Evolutionary conservation across 2,113 vertebrate genomes (phyloP).

Genomic region (Vanacampus margaritifer): DNA sequence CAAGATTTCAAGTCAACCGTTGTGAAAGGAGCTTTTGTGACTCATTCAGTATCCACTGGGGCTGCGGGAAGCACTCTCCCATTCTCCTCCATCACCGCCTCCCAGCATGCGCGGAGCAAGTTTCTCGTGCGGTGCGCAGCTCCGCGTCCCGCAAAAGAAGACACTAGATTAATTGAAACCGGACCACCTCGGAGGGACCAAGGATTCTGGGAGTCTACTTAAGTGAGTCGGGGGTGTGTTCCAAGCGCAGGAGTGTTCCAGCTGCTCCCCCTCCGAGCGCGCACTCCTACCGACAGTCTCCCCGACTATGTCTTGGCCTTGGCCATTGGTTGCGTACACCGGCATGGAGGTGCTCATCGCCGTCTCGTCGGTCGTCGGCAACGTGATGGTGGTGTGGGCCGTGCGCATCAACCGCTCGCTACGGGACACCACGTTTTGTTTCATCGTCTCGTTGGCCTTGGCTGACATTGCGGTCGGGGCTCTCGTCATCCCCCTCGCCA

Average conservation of each 20-base stretch:
- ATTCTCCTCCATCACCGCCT: constrained; percentile 8
- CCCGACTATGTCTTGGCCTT: constrained; percentile 48
- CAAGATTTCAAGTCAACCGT: not conserved
- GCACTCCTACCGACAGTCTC: constrained; percentile 14
- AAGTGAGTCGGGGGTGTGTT: not conserved
- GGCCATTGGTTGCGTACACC: constrained; percentile 81
- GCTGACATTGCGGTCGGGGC: constrained; percentile 93
- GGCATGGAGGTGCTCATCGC: constrained; percentile 90
- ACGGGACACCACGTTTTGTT: constrained; percentile 92
- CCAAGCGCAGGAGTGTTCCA: constrained; percentile 8
- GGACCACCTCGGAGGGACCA: not conserved
- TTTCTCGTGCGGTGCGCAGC: constrained; percentile 29
- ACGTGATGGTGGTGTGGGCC: constrained; percentile 97
- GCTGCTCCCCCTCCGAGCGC: constrained; percentile 31
- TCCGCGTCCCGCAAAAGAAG: not conserved
- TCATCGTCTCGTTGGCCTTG: constrained; percentile 91
- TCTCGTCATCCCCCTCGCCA: constrained; percentile 91
- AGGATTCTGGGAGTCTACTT: not conserved
- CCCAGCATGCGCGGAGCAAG: constrained; percentile 20
- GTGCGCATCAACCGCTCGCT: constrained; percentile 90
- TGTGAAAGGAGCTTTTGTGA: constrained; percentile 23
- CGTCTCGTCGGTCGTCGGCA: constrained; percentile 87
- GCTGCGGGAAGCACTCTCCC: constrained; percentile 1
- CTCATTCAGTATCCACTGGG: constrained; percentile 21
- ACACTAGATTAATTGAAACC: not conserved